Evolutionary conservation across 2,888 invertebrate genomes (phyloP).

Genomic region (Drosophila peninsularis): DNA sequence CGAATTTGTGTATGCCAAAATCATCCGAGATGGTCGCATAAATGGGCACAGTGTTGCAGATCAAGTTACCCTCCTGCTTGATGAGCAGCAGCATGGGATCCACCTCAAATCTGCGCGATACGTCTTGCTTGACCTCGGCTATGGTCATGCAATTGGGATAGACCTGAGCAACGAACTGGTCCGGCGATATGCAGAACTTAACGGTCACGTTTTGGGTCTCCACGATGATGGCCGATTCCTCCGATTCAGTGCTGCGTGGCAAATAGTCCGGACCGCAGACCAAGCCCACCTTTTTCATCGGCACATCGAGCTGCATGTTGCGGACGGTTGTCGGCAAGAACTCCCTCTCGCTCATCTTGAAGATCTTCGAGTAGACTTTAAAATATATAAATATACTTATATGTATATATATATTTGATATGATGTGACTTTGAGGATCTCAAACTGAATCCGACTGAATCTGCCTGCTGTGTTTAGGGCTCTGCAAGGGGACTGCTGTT

Average conservation of each 20-base stretch:
- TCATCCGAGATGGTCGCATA: conserved; percentile 77
- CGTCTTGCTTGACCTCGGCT: conserved; percentile 87
- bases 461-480: conserved; percentile 55
- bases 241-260: conserved; percentile 50
- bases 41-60: conserved; percentile 75
- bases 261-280: conserved; percentile 37
- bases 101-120: conserved; percentile 87
- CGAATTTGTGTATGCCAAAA: conserved; percentile 83
- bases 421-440: conserved; percentile 7
- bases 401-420: conserved; percentile 7
- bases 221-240: conserved; percentile 33
- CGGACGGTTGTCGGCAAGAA: conserved; percentile 33
- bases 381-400: conserved; percentile 9
- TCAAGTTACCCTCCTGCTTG: conserved; percentile 84
- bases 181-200: conserved; percentile 82
- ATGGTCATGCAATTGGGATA: conserved; percentile 85
- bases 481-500: conserved; percentile 1
- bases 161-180: conserved; percentile 82
- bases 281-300: conserved; percentile 18
- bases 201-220: conserved; percentile 83
- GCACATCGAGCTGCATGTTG: conserved; percentile 60
- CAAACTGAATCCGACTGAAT: background rate
- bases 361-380: too few species aligned
- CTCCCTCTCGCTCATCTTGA: conserved; percentile 52
- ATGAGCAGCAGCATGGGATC: conserved; percentile 86